Percentiles rank a stretch among this genome's conserved stretches.
Conservation (phyloP, 2,888 invertebrate species). For the Amaurobius ferox region DNA sequence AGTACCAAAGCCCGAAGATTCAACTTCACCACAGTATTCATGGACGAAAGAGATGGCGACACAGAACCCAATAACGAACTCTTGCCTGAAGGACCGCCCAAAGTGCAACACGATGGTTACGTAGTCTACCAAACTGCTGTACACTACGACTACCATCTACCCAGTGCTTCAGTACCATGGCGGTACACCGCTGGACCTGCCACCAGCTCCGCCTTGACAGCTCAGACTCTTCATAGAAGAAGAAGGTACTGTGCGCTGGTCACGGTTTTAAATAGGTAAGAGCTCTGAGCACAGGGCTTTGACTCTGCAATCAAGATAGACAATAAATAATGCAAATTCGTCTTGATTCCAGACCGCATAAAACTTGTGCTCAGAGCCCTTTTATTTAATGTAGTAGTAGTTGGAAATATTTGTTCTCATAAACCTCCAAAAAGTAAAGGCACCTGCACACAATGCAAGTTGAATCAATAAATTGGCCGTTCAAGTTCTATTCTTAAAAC, state of each 20-base stretch:
- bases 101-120: slow-evolving; percentile 69
- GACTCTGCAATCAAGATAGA: neutral
- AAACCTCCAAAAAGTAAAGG: no score
- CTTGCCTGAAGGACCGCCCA: slow-evolving; percentile 57
- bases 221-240: slow-evolving; percentile 35
- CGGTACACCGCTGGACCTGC: slow-evolving; percentile 38
- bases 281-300: slow-evolving; percentile 1
- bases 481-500: no score
- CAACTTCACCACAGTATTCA: slow-evolving; percentile 73
- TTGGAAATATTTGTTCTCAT: no score
- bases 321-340: neutral
- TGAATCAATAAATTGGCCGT: no score
- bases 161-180: slow-evolving; percentile 36
- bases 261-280: slow-evolving; percentile 5
- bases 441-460: no score
- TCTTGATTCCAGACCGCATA: neutral
- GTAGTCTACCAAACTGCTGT: slow-evolving; percentile 73
- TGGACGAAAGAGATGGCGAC: slow-evolving; percentile 74
- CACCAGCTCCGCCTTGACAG: slow-evolving; percentile 9
- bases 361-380: slow-evolving; percentile 1
- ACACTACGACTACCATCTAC: slow-evolving; percentile 70
- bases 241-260: slow-evolving; percentile 28
- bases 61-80: slow-evolving; percentile 72
- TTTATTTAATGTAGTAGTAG: neutral
- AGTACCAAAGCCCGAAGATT: slow-evolving; percentile 72